phyloP scores from a whole-genome alignment of 2,888 invertebrate genomes.

The Scelioninae gen. 1 region DNA sequence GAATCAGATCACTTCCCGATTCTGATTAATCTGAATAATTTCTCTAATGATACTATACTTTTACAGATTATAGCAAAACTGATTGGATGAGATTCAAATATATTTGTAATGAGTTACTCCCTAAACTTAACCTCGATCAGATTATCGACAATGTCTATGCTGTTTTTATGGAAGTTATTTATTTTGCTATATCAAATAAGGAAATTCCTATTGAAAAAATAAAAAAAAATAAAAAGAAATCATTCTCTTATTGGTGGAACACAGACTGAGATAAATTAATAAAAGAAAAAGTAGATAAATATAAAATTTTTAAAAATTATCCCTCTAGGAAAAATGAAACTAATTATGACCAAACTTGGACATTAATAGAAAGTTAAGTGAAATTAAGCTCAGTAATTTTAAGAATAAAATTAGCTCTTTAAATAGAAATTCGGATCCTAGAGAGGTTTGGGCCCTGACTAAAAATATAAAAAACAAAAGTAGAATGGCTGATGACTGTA shows the following conservation, averaged over 20 bases:
- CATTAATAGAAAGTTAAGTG: constrained; percentile 8
- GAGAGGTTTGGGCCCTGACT: not conserved
- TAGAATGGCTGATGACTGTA: not conserved
- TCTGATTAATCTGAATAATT: constrained; percentile 1
- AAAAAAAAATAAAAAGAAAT: constrained; percentile 6
- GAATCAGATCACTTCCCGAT: constrained; percentile 22
- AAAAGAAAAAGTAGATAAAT: not conserved
- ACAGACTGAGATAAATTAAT: not conserved
- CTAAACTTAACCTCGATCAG: not conserved
- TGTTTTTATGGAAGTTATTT: constrained; percentile 3
- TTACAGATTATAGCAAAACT: not conserved
- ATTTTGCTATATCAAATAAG: not conserved
- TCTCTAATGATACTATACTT: not conserved
- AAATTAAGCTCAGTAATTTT: constrained; percentile 8
- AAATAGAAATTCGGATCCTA: not conserved
- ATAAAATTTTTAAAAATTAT: not conserved
- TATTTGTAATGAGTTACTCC: not conserved
- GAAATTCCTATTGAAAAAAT: not conserved
- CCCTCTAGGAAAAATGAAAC: not conserved
- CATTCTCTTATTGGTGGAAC: constrained; percentile 9
- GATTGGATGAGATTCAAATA: not conserved
- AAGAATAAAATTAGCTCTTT: constrained; percentile 1
- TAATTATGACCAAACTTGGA: constrained; percentile 16
- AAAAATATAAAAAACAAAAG: not conserved
- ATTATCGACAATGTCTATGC: not conserved